phyloP scores from a whole-genome alignment of 2,113 vertebrate species.

The Lophotis ruficrista region DNA sequence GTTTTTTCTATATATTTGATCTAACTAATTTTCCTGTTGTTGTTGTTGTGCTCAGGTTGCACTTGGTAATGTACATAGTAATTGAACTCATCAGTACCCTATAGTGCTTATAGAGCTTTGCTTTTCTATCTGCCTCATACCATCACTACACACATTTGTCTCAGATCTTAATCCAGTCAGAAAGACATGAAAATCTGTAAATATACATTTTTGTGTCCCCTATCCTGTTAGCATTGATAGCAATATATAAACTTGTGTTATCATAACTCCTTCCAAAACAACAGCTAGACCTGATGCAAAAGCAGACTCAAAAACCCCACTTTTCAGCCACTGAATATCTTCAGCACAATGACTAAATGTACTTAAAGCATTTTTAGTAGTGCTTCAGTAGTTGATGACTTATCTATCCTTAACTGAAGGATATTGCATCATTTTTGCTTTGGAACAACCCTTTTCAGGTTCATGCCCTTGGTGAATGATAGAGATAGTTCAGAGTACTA shows the following conservation, averaged over 20 bases:
- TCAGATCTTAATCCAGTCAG: neutral
- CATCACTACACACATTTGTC: neutral
- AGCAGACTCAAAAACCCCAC: neutral
- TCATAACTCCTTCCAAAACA: neutral
- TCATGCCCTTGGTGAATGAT: neutral
- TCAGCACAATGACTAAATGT: neutral
- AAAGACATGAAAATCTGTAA: neutral
- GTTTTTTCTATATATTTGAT: neutral
- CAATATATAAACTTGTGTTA: neutral
- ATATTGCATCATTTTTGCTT: neutral
- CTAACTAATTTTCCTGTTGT: neutral
- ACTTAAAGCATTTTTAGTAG: neutral
- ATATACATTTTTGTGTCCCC: neutral
- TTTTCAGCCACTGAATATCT: neutral
- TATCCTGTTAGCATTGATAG: neutral
- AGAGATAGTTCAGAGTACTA: neutral
- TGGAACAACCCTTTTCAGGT: neutral
- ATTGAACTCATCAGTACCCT: neutral
- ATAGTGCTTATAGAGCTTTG: neutral
- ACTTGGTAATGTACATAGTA: neutral
- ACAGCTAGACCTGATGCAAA: neutral
- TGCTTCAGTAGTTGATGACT: neutral
- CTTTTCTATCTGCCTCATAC: neutral
- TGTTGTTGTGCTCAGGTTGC: neutral
- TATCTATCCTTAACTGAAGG: neutral